These are phyloP conservation scores for Erethizon dorsatum DNA, from an alignment of 2,797 vertebrate genomes.

Conservation along the genomic window DNA sequence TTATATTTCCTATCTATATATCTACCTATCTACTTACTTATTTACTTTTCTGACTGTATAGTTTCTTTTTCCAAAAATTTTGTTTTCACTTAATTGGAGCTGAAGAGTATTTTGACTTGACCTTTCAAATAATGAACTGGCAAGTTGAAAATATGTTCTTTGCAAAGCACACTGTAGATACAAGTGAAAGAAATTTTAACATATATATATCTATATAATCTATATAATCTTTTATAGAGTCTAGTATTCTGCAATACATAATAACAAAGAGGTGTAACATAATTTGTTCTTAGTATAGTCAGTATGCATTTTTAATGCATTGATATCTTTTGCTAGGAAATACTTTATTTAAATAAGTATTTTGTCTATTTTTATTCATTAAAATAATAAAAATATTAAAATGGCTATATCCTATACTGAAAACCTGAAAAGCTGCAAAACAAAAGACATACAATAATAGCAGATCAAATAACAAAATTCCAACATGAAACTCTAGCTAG, in stretches of 20 bases:
- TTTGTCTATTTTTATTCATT: not conserved
- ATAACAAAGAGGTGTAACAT: not conserved
- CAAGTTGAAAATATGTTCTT: not conserved
- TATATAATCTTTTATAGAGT: not conserved
- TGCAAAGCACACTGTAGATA: not conserved
- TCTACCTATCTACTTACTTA: not conserved
- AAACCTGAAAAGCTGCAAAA: not conserved
- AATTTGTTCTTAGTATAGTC: not conserved
- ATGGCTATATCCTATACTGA: not conserved
- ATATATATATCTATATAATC: not conserved
- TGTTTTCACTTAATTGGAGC: not conserved
- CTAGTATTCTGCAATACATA: not conserved
- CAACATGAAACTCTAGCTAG: not conserved
- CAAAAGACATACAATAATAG: not conserved
- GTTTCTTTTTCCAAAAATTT: not conserved
- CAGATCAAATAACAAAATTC: not conserved
- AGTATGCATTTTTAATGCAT: not conserved
- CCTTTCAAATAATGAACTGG: not conserved
- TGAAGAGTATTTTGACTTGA: not conserved
- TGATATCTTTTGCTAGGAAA: not conserved
- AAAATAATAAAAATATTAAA: not conserved
- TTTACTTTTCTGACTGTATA: not conserved
- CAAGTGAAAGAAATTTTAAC: not conserved
- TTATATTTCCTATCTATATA: not conserved
- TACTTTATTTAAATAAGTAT: not conserved